Percentiles rank a stretch among this genome's conserved stretches.
Conservation (phyloP, 1,140 invertebrate genomes). For the Dinoponera quadriceps region DNA sequence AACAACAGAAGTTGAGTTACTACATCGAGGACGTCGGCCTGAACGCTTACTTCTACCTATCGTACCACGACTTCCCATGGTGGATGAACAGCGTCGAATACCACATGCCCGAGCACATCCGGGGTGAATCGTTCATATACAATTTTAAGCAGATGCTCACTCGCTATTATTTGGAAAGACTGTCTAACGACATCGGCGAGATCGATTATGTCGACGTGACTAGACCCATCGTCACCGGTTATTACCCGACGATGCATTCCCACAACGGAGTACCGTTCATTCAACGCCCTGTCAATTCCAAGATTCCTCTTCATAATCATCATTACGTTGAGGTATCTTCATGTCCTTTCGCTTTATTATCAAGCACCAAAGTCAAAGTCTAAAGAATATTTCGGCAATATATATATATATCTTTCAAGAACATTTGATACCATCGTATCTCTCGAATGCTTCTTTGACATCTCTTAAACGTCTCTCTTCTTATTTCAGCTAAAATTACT, state of each 20-base stretch:
- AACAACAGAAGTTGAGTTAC: conserved; percentile 85
- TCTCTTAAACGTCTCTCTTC: too few species aligned
- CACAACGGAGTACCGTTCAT: conserved; percentile 89
- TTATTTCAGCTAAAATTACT: too few species aligned
- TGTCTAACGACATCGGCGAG: conserved; percentile 88
- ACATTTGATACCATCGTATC: too few species aligned
- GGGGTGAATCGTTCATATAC: conserved; percentile 89
- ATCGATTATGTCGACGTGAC: conserved; percentile 87
- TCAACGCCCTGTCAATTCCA: conserved; percentile 85
- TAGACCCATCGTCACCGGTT: conserved; percentile 86
- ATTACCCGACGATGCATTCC: conserved; percentile 88
- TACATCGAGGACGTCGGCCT: conserved; percentile 90
- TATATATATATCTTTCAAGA: too few species aligned
- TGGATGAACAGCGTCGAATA: conserved; percentile 86
- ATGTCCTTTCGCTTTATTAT: background rate
- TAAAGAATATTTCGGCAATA: too few species aligned
- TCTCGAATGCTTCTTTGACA: too few species aligned
- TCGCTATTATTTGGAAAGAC: conserved; percentile 88
- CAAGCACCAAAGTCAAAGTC: background rate
- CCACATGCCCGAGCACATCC: conserved; percentile 85
- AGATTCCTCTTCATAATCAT: conserved; percentile 79
- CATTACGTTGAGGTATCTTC: conserved; percentile 68
- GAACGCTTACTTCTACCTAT: conserved; percentile 89
- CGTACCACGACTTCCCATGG: conserved; percentile 87
- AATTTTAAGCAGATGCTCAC: conserved; percentile 87